Evolutionary conservation across 2,113 vertebrate species (phyloP).

Genomic region (Tragelaphus buxtoni): DNA sequence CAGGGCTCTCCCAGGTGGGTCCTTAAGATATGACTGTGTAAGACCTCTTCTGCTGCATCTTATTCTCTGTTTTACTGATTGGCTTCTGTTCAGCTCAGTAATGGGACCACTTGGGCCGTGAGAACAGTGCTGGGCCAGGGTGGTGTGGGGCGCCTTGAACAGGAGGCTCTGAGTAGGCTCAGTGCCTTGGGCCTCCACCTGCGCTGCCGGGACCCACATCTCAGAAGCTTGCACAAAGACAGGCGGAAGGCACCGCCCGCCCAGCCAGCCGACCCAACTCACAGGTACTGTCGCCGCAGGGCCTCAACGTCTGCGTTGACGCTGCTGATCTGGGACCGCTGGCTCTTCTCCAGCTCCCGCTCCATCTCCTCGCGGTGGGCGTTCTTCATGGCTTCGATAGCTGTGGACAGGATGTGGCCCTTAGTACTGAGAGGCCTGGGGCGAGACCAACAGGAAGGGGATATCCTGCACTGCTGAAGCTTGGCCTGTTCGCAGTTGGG

Average conservation of each 20-base stretch:
- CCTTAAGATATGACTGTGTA: background rate
- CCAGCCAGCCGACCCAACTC: conserved; percentile 36
- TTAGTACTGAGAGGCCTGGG: background rate
- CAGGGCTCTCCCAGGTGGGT: too few species aligned
- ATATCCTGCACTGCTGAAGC: background rate
- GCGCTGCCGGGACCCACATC: background rate
- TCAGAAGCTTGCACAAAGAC: background rate
- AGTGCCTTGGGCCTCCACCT: background rate
- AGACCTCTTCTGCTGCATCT: background rate
- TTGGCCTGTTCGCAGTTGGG: background rate
- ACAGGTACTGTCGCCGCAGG: conserved; percentile 92
- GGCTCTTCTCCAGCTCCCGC: conserved; percentile 91
- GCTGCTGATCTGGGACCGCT: conserved; percentile 93
- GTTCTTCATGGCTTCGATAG: conserved; percentile 99
- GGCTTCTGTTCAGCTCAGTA: background rate
- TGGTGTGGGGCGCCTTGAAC: background rate
- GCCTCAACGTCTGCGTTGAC: conserved; percentile 93
- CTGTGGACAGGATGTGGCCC: conserved; percentile 60
- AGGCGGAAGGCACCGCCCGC: background rate
- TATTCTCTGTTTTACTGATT: background rate
- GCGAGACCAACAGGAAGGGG: background rate
- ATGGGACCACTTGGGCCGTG: background rate
- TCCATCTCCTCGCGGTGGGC: conserved; percentile 94
- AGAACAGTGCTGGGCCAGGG: background rate
- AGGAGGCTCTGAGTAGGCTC: background rate